A percentile compares a stretch with the other conserved stretches of the same genome.
These are phyloP conservation scores for Elachura formosa DNA, from an alignment of 2,113 vertebrate genomes.

Conservation along the genomic window DNA sequence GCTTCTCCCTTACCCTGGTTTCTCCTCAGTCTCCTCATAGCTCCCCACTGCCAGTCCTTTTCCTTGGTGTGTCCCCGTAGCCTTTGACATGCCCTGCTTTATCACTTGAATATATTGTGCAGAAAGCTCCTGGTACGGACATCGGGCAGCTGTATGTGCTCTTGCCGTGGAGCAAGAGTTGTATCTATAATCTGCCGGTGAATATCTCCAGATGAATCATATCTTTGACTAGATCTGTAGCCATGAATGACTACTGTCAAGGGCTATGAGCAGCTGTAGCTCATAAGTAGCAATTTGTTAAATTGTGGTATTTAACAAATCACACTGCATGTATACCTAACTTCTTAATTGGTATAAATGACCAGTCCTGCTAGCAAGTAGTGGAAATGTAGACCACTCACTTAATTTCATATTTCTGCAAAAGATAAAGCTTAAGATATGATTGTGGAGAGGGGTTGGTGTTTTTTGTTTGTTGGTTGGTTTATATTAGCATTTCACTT, in stretches of 20 bases:
- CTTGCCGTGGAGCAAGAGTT: neutral
- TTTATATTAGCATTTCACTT: neutral
- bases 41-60: neutral
- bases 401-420: neutral
- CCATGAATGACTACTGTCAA: neutral
- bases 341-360: neutral
- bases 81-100: neutral
- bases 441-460: too few species aligned
- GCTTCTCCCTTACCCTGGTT: neutral
- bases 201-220: neutral
- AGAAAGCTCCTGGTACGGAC: neutral
- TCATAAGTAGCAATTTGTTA: too few species aligned
- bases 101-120: neutral
- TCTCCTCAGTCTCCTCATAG: neutral
- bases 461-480: neutral
- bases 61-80: neutral
- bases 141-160: neutral
- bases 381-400: neutral
- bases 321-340: neutral
- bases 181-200: neutral
- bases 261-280: neutral
- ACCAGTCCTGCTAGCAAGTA: neutral
- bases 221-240: neutral
- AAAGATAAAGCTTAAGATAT: neutral
- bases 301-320: neutral